Conservation (phyloP, 2,888 invertebrate species). For the Macaria notata region DNA sequence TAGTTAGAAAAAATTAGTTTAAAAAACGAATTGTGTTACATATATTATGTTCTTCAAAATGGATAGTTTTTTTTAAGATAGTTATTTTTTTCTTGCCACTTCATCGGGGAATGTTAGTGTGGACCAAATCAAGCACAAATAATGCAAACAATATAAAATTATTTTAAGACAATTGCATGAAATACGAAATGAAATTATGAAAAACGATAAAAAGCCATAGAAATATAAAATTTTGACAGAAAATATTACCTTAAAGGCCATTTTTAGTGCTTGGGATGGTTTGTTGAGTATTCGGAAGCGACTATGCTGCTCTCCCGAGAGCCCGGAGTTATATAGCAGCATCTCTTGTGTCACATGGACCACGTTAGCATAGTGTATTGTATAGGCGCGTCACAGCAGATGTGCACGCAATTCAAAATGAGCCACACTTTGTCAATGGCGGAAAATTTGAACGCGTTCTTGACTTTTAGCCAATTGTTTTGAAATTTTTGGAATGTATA, state of each 20-base stretch:
- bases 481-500: conserved; percentile 44
- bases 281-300: conserved; percentile 60
- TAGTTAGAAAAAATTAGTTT: too few relatives aligned
- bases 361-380: conserved; percentile 75
- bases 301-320: conserved; percentile 64
- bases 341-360: conserved; percentile 62
- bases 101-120: too few relatives aligned
- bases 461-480: conserved; percentile 72
- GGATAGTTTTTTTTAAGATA: too few relatives aligned
- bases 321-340: conserved; percentile 66
- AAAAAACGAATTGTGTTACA: too few relatives aligned
- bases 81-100: too few relatives aligned
- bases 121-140: too few relatives aligned
- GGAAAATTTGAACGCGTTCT: conserved; percentile 70
- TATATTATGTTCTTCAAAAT: too few relatives aligned
- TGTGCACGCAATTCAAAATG: conserved; percentile 78
- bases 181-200: too few relatives aligned
- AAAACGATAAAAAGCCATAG: too few relatives aligned
- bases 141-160: too few relatives aligned
- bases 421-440: conserved; percentile 73
- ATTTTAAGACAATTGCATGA: too few relatives aligned
- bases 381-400: conserved; percentile 64
- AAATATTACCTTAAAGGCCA: conserved; percentile 71
- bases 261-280: conserved; percentile 57
- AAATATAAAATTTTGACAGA: too few relatives aligned